A percentile compares a stretch with the other conserved stretches of the same genome.
Evolutionary conservation across 2,888 invertebrate genomes (phyloP).

Genomic region (Bimastos eiseni): DNA sequence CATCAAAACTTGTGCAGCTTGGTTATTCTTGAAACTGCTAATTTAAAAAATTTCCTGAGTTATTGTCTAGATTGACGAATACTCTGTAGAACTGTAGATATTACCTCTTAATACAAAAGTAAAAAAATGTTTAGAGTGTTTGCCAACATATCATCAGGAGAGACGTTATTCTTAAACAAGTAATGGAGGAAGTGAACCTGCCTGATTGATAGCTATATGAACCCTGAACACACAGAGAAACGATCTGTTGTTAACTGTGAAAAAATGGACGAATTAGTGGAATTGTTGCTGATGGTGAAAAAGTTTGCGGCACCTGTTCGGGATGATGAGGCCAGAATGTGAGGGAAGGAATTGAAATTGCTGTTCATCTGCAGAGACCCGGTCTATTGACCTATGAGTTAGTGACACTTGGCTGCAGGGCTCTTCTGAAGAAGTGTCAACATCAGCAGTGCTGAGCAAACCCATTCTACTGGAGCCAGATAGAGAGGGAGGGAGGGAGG

Average conservation of each 20-base stretch:
- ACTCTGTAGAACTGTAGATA: neutral
- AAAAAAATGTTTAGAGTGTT: neutral
- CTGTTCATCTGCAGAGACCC: neutral
- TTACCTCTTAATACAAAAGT: neutral
- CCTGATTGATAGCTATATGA: neutral
- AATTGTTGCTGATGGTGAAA: neutral
- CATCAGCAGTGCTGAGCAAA: conserved; percentile 19
- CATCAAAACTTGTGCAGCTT: neutral
- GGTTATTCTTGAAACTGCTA: neutral
- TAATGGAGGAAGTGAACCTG: neutral
- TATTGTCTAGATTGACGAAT: neutral
- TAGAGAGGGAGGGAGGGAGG: conserved; percentile 28
- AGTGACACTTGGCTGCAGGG: conserved; percentile 7
- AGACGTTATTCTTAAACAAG: neutral
- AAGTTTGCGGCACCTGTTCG: neutral
- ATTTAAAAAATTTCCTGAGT: neutral
- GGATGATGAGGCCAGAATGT: neutral
- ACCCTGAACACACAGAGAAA: neutral
- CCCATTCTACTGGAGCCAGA: conserved; percentile 27
- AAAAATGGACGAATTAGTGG: neutral
- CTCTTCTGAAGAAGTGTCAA: conserved; percentile 10
- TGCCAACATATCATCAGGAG: neutral
- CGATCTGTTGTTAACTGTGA: neutral
- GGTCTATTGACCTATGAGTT: conserved; percentile 21
- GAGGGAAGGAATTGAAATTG: conserved; percentile 25